Evolutionary conservation across 2,888 invertebrate species (phyloP), one percentile per base, ranked within the genome.

Genomic region (Plagodis dolabraria): DNA sequence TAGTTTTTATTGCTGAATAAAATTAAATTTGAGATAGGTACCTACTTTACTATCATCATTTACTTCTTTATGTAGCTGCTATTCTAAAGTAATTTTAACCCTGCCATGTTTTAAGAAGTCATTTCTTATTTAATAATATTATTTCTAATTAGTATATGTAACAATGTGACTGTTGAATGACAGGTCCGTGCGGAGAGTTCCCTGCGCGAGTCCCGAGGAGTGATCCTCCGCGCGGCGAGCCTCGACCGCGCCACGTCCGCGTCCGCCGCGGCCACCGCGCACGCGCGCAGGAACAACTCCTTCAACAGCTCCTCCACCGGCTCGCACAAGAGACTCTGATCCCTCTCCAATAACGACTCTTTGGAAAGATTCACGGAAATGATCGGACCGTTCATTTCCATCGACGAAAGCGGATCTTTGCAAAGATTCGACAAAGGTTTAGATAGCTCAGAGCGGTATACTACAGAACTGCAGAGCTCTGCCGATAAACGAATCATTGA

Each of bases 291-390:
- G 34, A 88, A 87, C 59, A 86, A 87, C 40, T 89, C 92, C 60
- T 79, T 89, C 55, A 91, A 89, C 73, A 91, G 89, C 64, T 75
- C 90, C 57, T 89, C 89, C 72, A 84, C 84, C 1, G 89, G 88
- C 69, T 85, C 89, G 0, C 90, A 91, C 65, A 91, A 92, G 76
- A 86, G 86, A 81, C 92, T 93, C 86, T 93, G 92, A 93, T 92
- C 92, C 86, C 79, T 70, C 76, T 79, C 71, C 74, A 74, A 63
- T 52, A 64, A 69, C 82, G 85, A 82, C 75, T 82, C 77, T 50
- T 63, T 59, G 58, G 65, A 61, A 61, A 67, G 73, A 76, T 79
- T 79, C 77, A 77, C 66, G 46, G 44, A 22, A 47, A 49, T 54
- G 48, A 52, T 48, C 7, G 38, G 47, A 48, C 45, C 34, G 22